Conservation (phyloP, 2,888 invertebrate genomes). For the Oxyteleia sp. region DNA sequence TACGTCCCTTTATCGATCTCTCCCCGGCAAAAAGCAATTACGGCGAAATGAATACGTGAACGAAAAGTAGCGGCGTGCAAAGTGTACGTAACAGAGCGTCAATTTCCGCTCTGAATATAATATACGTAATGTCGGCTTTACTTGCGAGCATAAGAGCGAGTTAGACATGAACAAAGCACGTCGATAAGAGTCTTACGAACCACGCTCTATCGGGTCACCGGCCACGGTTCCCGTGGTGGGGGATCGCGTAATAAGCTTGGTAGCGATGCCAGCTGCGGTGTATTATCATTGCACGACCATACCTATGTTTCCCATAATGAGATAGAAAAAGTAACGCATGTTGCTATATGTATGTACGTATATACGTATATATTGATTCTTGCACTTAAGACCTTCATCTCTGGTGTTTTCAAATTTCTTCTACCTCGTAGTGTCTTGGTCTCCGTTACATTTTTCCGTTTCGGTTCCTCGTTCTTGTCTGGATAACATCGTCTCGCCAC, state of each 20-base stretch:
- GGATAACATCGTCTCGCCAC: constrained; percentile 44
- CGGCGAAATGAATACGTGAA: no score
- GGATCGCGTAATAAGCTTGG: constrained; percentile 41
- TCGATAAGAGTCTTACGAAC: constrained; percentile 61
- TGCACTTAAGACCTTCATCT: not conserved
- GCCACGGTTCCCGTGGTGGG: constrained; percentile 28
- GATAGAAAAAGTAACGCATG: constrained; percentile 24
- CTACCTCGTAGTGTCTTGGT: not conserved
- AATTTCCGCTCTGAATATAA: constrained; percentile 64
- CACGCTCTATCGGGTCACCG: constrained; percentile 53
- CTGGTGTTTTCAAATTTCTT: constrained; percentile 9
- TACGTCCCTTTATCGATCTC: no score
- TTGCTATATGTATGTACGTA: not conserved
- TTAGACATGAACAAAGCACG: constrained; percentile 63
- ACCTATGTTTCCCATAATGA: constrained; percentile 42
- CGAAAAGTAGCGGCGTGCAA: no score
- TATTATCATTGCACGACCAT: constrained; percentile 54
- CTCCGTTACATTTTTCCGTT: constrained; percentile 5
- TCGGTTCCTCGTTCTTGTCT: constrained; percentile 15
- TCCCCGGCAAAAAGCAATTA: no score
- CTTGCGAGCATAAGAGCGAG: constrained; percentile 43
- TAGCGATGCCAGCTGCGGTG: constrained; percentile 33
- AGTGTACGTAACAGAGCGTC: no score
- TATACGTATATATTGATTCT: constrained; percentile 4
- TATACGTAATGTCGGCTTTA: constrained; percentile 52